Conservation (phyloP, 2,797 vertebrate genomes). For the Enteromius argenteus region DNA sequence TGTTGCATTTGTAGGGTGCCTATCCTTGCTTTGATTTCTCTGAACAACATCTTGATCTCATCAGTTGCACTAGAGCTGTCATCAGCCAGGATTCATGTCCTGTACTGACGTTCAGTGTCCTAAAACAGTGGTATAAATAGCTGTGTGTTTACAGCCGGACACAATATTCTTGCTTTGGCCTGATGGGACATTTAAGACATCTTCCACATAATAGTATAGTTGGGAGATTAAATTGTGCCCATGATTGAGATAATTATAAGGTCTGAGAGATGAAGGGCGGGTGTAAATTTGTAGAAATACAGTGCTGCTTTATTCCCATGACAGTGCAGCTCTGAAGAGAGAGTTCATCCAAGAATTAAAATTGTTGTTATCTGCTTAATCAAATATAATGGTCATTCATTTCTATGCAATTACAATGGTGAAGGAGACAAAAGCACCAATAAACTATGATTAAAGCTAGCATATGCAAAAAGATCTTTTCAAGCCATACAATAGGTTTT, state of each 20-base stretch:
- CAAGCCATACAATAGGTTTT: not conserved
- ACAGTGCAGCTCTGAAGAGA: not conserved
- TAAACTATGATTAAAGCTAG: not conserved
- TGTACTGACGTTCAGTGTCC: conserved; percentile 19
- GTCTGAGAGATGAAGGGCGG: conserved; percentile 7
- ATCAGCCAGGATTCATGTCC: conserved; percentile 52
- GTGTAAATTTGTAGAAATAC: not conserved
- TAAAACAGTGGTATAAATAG: conserved; percentile 58
- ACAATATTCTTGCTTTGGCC: conserved; percentile 28
- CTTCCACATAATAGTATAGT: conserved; percentile 22
- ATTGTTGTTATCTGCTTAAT: not conserved
- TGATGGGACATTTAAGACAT: conserved; percentile 19
- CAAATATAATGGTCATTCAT: not conserved
- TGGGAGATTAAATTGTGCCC: conserved; percentile 39
- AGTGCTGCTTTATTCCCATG: not conserved
- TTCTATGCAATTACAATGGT: not conserved
- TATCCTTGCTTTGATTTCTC: conserved; percentile 18
- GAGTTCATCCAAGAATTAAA: not conserved
- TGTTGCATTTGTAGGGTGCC: conserved; percentile 1
- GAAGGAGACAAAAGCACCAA: not conserved
- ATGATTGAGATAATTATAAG: conserved; percentile 46
- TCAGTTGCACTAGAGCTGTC: conserved; percentile 54
- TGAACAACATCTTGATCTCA: conserved; percentile 41
- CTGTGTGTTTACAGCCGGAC: not conserved
- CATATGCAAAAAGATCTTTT: not conserved